Base-by-base conservation (phyloP, 2,113 vertebrate species). In the Nematolebias whitei region DNA sequence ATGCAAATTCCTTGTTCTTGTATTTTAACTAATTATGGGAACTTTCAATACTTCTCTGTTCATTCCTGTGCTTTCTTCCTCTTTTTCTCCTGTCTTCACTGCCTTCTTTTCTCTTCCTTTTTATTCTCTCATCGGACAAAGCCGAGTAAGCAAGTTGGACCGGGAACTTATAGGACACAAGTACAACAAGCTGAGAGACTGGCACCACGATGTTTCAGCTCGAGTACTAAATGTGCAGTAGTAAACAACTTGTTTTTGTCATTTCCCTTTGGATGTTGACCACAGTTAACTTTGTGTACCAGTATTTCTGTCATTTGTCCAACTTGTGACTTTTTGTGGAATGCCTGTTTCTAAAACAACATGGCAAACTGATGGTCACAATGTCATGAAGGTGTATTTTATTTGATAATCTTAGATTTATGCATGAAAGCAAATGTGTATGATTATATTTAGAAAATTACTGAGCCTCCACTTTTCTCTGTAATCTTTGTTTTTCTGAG, bases 101-200 rank as follows among this genome's bases (percentile, higher is more conserved):
- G 65, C 70, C 48, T 39, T 26, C 61, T 29, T 11, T 63, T 62
- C 48, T 38, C 26, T 49, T 41, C 22, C 23, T 41, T 32, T 41
- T 35, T 49, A 54, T 56, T 71, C 64, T 91, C 61, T 91, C 84
- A 41, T 75, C 89, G 91, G 91, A 91, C 87, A 89, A 93, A 67
- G 74, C 78, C 91, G 92, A 85, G 77, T 51, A 48, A 90, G 54
- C 79, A 98, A 96, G 93, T 79, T 95, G 91, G 95, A 95, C 88
- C 93, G 94, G 73, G 94, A 96, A 88, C 88, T 92, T 83, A 90
- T 98, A 91, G 94, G 93, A 83, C 94, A 95, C 74, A 95, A 94
- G 94, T 98, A 98, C 75, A 96, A 94, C 93, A 94, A 96, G 92
- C 96, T 99, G 89, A 96, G 96, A 89, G 95, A 98, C 89, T 96